Evolutionary conservation across 2,888 invertebrate genomes (phyloP).

Genomic region (Xylocampa areola): DNA sequence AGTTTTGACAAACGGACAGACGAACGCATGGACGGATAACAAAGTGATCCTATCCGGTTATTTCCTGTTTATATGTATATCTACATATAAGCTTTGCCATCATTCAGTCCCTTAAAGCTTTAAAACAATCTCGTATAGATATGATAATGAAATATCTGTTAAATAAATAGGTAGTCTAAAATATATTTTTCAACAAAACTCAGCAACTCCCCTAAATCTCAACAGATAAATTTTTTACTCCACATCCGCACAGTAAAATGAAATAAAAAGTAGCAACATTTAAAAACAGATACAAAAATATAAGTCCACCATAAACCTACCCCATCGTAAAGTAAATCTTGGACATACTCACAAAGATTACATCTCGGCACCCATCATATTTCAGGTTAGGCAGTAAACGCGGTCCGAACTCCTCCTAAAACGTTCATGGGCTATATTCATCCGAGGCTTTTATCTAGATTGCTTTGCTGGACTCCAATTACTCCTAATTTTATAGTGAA

Average conservation of each 20-base stretch:
- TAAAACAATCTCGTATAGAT: too few relatives aligned
- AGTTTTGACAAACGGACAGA: too few relatives aligned
- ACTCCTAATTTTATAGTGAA: slow-evolving; percentile 75
- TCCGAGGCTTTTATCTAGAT: slow-evolving; percentile 77
- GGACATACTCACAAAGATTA: slow-evolving; percentile 59
- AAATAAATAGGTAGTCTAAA: too few relatives aligned
- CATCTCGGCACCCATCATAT: slow-evolving; percentile 57
- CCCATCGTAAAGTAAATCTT: slow-evolving; percentile 53
- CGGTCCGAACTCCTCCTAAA: slow-evolving; percentile 46
- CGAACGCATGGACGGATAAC: too few relatives aligned
- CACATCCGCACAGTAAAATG: neutral
- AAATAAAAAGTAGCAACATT: slow-evolving; percentile 41
- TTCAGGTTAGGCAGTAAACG: slow-evolving; percentile 58
- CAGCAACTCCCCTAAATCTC: neutral
- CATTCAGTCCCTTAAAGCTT: too few relatives aligned
- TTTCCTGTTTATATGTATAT: too few relatives aligned
- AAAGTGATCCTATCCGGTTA: too few relatives aligned
- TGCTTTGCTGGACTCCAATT: slow-evolving; percentile 72
- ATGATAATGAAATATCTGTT: too few relatives aligned
- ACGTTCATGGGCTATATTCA: slow-evolving; percentile 61
- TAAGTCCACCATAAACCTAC: slow-evolving; percentile 27
- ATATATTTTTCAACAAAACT: too few relatives aligned
- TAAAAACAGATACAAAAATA: slow-evolving; percentile 30
- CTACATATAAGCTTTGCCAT: too few relatives aligned
- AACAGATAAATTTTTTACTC: neutral